Evolutionary conservation across 2,888 invertebrate species (phyloP).

Genomic region (Eustalomyia histrio): DNA sequence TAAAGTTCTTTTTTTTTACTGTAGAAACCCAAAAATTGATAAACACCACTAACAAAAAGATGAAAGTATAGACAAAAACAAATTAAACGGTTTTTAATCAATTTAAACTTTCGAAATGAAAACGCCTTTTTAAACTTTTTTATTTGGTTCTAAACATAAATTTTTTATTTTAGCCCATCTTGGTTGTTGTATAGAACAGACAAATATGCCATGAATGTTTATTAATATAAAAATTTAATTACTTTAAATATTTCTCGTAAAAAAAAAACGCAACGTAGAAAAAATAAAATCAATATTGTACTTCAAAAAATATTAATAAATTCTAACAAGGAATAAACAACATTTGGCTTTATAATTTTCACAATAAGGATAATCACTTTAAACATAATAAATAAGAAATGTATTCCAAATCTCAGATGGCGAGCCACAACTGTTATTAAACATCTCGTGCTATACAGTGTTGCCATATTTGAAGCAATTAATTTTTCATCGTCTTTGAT

Average conservation of each 20-base stretch:
- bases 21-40: constrained; percentile 39
- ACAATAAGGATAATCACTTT: constrained; percentile 26
- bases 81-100: constrained; percentile 46
- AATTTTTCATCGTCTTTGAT: too few relatives aligned
- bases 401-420: too few relatives aligned
- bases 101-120: constrained; percentile 9
- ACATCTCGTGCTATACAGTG: too few relatives aligned
- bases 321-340: constrained; percentile 7
- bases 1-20: constrained; percentile 32
- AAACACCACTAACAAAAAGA: background rate
- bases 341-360: background rate
- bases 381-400: background rate
- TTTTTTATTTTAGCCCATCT: background rate
- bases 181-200: constrained; percentile 15
- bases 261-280: constrained; percentile 70
- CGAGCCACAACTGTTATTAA: too few relatives aligned
- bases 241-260: constrained; percentile 54
- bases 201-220: constrained; percentile 73
- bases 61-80: constrained; percentile 6
- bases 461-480: too few relatives aligned
- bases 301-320: constrained; percentile 48
- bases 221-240: constrained; percentile 72
- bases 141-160: background rate
- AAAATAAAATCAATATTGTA: constrained; percentile 45
- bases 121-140: background rate